Conservation (phyloP, 2,113 vertebrate species). For the Turdus rufiventris region DNA sequence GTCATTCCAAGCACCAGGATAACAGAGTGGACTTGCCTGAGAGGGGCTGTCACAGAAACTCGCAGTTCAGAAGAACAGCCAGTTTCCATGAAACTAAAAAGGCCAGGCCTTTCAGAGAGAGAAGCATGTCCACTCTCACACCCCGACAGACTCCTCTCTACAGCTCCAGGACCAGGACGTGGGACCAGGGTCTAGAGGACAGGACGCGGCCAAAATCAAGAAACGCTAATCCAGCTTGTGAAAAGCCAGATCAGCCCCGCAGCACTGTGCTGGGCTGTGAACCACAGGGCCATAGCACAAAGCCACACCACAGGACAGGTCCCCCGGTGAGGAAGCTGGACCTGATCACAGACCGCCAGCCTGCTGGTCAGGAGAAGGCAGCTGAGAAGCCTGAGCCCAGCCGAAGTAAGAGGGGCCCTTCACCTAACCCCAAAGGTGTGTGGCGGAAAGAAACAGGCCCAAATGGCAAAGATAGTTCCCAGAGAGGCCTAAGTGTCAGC, state of each 20-base stretch:
- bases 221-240: not conserved
- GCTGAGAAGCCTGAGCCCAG: slow-evolving; percentile 77
- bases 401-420: slow-evolving; percentile 82
- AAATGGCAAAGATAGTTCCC: slow-evolving; percentile 61
- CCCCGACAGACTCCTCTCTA: slow-evolving; percentile 76
- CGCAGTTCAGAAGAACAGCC: slow-evolving; percentile 86
- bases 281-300: not conserved
- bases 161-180: slow-evolving; percentile 71
- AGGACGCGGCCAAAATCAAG: slow-evolving; percentile 61
- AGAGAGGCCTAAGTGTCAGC: slow-evolving; percentile 78
- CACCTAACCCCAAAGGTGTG: slow-evolving; percentile 79
- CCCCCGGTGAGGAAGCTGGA: slow-evolving; percentile 58
- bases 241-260: slow-evolving; percentile 56
- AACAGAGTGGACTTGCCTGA: slow-evolving; percentile 81
- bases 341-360: slow-evolving; percentile 15
- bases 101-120: slow-evolving; percentile 84
- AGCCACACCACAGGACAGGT: slow-evolving; percentile 28
- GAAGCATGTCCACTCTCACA: slow-evolving; percentile 85
- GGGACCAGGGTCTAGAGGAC: slow-evolving; percentile 75
- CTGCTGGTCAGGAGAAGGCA: slow-evolving; percentile 13
- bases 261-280: not conserved
- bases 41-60: slow-evolving; percentile 72
- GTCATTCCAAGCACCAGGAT: slow-evolving; percentile 74
- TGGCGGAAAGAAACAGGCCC: slow-evolving; percentile 78
- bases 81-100: slow-evolving; percentile 89